Percentiles rank a stretch among this genome's conserved stretches.
phyloP scores from a whole-genome alignment of 2,797 vertebrate genomes.

The Trichosurus vulpecula region DNA sequence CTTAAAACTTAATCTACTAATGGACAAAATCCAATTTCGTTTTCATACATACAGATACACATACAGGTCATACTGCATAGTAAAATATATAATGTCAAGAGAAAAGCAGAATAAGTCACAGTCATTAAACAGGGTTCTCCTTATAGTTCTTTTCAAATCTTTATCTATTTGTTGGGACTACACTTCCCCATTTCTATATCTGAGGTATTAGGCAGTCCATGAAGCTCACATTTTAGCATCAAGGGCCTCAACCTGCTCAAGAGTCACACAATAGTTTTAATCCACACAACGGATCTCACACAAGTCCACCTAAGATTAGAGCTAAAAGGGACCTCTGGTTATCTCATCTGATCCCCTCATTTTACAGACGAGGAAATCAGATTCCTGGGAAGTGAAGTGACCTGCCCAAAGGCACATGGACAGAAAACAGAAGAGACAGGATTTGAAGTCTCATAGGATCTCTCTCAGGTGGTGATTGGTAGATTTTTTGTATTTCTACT shows the following conservation, averaged over 20 bases:
- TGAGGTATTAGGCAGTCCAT: neutral
- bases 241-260: neutral
- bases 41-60: neutral
- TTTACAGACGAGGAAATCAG: neutral
- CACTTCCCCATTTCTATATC: neutral
- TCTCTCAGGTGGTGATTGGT: too few relatives aligned
- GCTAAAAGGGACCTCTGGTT: neutral
- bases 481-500: too few relatives aligned
- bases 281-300: neutral
- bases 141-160: neutral
- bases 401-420: neutral
- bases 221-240: neutral
- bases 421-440: neutral
- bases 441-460: neutral
- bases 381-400: neutral
- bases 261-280: neutral
- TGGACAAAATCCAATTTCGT: neutral
- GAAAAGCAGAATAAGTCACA: neutral
- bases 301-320: neutral
- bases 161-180: neutral
- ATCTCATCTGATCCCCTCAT: neutral
- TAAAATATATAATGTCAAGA: neutral
- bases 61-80: neutral
- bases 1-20: too few relatives aligned
- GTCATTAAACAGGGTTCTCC: neutral